These are phyloP conservation scores for Malurus leucopterus DNA, from an alignment of 2,797 vertebrate species.

Conservation along the genomic window DNA sequence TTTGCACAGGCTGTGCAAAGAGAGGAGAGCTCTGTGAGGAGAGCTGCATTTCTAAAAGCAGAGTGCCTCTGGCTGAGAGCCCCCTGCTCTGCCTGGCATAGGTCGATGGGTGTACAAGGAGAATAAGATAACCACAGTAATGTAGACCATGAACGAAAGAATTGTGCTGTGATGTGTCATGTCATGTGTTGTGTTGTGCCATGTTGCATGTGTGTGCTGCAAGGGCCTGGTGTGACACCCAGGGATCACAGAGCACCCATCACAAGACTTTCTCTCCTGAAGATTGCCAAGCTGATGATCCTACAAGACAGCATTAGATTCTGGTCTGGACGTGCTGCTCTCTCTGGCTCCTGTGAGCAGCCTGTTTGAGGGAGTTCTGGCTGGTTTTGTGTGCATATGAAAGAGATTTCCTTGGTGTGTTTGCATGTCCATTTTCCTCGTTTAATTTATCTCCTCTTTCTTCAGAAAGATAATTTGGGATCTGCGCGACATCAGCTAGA, in stretches of 20 bases:
- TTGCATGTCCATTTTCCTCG: constrained; percentile 40
- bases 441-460: constrained; percentile 67
- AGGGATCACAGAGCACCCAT: not conserved
- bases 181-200: not conserved
- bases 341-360: not conserved
- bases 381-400: not conserved
- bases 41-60: not conserved
- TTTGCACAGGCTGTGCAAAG: not conserved
- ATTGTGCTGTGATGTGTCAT: not conserved
- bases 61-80: not conserved
- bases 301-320: not conserved
- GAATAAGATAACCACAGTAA: not conserved
- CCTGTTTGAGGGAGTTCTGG: not conserved
- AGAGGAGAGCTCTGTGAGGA: not conserved
- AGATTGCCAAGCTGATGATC: not conserved
- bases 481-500: constrained; percentile 48
- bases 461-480: constrained; percentile 62
- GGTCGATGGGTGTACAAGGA: not conserved
- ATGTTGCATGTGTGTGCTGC: not conserved
- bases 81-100: not conserved
- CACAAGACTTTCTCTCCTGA: not conserved
- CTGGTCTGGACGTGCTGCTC: not conserved
- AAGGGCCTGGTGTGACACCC: not conserved
- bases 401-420: constrained; percentile 28
- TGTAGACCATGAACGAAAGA: not conserved